phyloP scores from a whole-genome alignment of 2,888 invertebrate genomes.

The Micoletzkya japonica region DNA sequence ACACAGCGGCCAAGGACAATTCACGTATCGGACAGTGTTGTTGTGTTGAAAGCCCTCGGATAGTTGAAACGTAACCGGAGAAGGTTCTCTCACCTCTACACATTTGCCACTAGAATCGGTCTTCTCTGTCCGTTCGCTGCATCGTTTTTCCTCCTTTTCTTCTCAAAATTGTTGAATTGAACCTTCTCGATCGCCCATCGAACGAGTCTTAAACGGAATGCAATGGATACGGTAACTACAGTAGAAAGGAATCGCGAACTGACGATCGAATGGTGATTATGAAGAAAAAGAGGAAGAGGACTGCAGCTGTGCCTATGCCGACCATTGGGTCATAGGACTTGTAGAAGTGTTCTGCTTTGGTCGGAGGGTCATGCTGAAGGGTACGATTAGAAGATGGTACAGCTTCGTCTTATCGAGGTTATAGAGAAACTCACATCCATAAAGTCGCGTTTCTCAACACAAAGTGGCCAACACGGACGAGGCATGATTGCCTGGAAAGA shows the following conservation, averaged over 20 bases:
- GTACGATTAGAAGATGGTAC: not conserved
- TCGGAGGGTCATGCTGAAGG: constrained; percentile 49
- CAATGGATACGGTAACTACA: not conserved
- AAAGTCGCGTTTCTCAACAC: constrained; percentile 58
- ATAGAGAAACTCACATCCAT: constrained; percentile 45
- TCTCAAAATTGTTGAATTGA: constrained; percentile 33
- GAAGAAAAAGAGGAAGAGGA: constrained; percentile 54
- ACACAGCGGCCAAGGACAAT: too few relatives aligned
- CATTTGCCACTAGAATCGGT: not conserved
- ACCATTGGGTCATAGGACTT: constrained; percentile 56
- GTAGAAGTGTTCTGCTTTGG: constrained; percentile 52
- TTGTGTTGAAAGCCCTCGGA: too few relatives aligned
- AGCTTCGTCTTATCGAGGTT: not conserved
- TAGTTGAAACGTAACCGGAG: too few relatives aligned
- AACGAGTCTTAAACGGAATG: constrained; percentile 33
- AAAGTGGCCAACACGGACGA: constrained; percentile 47
- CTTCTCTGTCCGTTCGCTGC: not conserved
- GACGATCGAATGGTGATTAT: constrained; percentile 40
- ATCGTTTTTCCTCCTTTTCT: constrained; percentile 27
- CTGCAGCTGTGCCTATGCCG: constrained; percentile 55
- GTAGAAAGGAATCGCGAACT: not conserved
- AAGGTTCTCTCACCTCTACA: too few relatives aligned
- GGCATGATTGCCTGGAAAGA: constrained; percentile 36
- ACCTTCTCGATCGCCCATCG: constrained; percentile 45
- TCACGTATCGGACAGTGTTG: too few relatives aligned